Evolutionary conservation across 2,888 invertebrate species (phyloP).

Genomic region (Sceliomorpha sp.): DNA sequence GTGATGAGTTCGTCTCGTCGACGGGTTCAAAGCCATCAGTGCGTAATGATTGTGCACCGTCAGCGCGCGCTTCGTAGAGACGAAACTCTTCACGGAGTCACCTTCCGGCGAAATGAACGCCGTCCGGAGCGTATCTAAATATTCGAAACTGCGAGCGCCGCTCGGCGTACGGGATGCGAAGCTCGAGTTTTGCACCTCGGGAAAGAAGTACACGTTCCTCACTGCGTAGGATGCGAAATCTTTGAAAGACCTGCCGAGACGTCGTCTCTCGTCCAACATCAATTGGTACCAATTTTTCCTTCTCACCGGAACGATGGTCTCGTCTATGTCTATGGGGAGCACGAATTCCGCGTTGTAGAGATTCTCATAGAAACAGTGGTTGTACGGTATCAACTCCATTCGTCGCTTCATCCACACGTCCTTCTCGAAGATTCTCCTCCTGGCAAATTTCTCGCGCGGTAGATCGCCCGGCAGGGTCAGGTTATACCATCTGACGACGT

Average conservation of each 20-base stretch:
- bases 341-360: slow-evolving; percentile 84
- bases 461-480: slow-evolving; percentile 76
- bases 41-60: slow-evolving; percentile 90
- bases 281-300: slow-evolving; percentile 83
- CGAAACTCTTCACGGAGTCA: slow-evolving; percentile 87
- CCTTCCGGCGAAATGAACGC: slow-evolving; percentile 84
- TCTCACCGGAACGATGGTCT: slow-evolving; percentile 86
- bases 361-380: slow-evolving; percentile 89
- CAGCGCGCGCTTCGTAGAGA: slow-evolving; percentile 84
- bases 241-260: slow-evolving; percentile 77
- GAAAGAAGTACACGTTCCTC: slow-evolving; percentile 87
- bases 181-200: slow-evolving; percentile 72
- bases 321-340: slow-evolving; percentile 87
- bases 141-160: slow-evolving; percentile 78
- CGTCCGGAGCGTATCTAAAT: slow-evolving; percentile 82
- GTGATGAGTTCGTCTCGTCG: slow-evolving; percentile 82
- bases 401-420: slow-evolving; percentile 86
- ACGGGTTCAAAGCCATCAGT: slow-evolving; percentile 83
- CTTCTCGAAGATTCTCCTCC: slow-evolving; percentile 78
- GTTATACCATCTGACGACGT: slow-evolving; percentile 72
- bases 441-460: slow-evolving; percentile 77
- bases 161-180: neutral
- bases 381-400: slow-evolving; percentile 88
- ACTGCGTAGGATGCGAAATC: slow-evolving; percentile 84
- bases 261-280: slow-evolving; percentile 80